phyloP scores from a whole-genome alignment of 2,888 invertebrate genomes.

The Ochlodes sylvanus region DNA sequence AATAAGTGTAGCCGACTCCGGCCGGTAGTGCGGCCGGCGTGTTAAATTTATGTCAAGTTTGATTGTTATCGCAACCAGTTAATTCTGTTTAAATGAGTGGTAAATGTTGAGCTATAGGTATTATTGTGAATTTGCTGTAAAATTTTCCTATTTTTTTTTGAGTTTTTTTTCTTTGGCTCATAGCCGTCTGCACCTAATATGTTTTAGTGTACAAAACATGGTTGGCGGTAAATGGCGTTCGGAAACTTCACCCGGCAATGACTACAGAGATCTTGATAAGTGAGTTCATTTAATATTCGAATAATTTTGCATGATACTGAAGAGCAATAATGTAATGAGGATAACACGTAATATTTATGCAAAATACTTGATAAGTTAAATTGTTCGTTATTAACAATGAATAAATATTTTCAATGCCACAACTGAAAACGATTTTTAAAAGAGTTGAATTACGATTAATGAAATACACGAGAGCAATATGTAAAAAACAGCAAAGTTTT shows the following conservation, averaged over 20 bases:
- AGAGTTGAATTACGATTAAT: too few relatives aligned
- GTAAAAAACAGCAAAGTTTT: too few relatives aligned
- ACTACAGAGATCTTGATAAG: constrained; percentile 62
- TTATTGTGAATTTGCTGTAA: background rate
- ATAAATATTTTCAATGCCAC: too few relatives aligned
- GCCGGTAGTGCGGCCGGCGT: too few relatives aligned
- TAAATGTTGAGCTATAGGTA: background rate
- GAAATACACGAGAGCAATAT: too few relatives aligned
- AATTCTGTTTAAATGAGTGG: background rate
- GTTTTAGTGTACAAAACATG: constrained; percentile 68
- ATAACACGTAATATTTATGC: constrained; percentile 4
- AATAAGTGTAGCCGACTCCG: too few relatives aligned
- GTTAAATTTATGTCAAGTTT: too few relatives aligned
- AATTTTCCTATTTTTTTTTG: constrained; percentile 12
- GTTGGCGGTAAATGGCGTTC: constrained; percentile 68
- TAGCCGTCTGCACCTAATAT: constrained; percentile 20
- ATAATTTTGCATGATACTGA: constrained; percentile 10
- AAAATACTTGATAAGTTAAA: background rate
- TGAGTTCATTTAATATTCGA: constrained; percentile 49
- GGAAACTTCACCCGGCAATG: constrained; percentile 55
- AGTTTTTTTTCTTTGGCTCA: constrained; percentile 20
- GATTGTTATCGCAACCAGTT: too few relatives aligned
- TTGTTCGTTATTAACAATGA: background rate
- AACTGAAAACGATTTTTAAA: too few relatives aligned
- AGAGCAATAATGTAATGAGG: constrained; percentile 1